phyloP scores from a whole-genome alignment of 2,797 vertebrate species.

The Liasis olivaceus region DNA sequence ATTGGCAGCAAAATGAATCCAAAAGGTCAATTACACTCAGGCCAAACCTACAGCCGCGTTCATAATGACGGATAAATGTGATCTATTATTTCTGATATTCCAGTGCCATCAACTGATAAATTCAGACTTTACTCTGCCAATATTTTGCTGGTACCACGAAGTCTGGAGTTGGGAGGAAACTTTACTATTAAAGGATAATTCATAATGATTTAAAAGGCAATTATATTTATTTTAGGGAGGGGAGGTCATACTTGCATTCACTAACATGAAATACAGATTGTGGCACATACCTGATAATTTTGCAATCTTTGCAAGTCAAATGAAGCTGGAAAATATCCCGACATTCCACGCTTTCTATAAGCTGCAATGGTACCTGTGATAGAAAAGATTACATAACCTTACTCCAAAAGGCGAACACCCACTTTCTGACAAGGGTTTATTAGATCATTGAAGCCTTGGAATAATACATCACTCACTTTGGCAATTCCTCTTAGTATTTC shows the following conservation, averaged over 20 bases:
- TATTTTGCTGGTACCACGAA: not conserved
- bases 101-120: not conserved
- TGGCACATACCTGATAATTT: constrained; percentile 88
- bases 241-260: constrained; percentile 9
- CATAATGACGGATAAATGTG: not conserved
- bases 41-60: no score
- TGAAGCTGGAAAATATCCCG: constrained; percentile 97
- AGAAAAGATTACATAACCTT: constrained; percentile 46
- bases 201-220: not conserved
- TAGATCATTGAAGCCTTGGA: not conserved
- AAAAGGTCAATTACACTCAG: no score
- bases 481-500: not conserved
- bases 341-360: constrained; percentile 93
- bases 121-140: not conserved
- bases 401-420: constrained; percentile 33
- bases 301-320: constrained; percentile 97
- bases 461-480: not conserved
- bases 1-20: no score
- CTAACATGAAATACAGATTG: not conserved
- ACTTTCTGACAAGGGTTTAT: constrained; percentile 34
- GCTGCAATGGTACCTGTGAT: constrained; percentile 91
- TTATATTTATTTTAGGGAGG: not conserved
- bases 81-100: not conserved
- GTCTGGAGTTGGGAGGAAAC: not conserved
- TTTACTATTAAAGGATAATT: not conserved